phyloP scores from a whole-genome alignment of 1,140 invertebrate genomes.

The Globodera rostochiensis region DNA sequence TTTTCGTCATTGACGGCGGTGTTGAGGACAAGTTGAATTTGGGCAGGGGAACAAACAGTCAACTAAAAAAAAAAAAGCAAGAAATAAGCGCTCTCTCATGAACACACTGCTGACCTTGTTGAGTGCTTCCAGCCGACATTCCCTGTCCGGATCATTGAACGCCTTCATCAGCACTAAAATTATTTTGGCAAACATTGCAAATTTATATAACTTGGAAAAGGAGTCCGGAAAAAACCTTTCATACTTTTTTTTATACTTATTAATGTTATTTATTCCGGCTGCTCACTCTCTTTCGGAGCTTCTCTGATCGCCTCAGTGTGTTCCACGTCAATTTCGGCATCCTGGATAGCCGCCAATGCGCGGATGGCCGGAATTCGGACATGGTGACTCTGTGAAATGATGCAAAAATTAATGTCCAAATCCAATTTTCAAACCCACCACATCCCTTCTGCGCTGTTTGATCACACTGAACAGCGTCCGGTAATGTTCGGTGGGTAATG shows the following conservation, averaged over 20 bases:
- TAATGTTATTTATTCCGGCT: background rate
- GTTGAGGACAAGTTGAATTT: conserved; percentile 26
- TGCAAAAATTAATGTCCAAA: background rate
- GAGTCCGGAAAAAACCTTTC: background rate
- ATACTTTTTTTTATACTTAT: background rate
- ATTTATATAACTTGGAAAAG: too few species aligned
- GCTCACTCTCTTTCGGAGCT: conserved; percentile 34
- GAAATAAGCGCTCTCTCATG: conserved; percentile 11
- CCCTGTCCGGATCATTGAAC: conserved; percentile 12
- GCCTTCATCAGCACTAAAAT: conserved; percentile 33
- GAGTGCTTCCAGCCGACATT: conserved; percentile 28
- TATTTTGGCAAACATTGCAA: too few species aligned
- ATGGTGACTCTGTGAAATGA: background rate
- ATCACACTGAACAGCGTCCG: conserved; percentile 18
- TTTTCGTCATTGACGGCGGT: conserved; percentile 18
- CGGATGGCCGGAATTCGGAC: conserved; percentile 26
- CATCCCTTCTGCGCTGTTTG: conserved; percentile 12
- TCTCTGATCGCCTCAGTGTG: conserved; percentile 31
- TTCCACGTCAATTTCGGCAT: conserved; percentile 24
- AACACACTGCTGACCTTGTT: background rate
- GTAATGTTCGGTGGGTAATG: conserved; percentile 17
- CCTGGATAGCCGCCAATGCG: conserved; percentile 20
- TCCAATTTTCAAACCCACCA: background rate
- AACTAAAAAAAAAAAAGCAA: background rate
- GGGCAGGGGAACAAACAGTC: conserved; percentile 11